Evolutionary conservation across 2,797 vertebrate species (phyloP).

Genomic region (Eurystomus glaucurus): DNA sequence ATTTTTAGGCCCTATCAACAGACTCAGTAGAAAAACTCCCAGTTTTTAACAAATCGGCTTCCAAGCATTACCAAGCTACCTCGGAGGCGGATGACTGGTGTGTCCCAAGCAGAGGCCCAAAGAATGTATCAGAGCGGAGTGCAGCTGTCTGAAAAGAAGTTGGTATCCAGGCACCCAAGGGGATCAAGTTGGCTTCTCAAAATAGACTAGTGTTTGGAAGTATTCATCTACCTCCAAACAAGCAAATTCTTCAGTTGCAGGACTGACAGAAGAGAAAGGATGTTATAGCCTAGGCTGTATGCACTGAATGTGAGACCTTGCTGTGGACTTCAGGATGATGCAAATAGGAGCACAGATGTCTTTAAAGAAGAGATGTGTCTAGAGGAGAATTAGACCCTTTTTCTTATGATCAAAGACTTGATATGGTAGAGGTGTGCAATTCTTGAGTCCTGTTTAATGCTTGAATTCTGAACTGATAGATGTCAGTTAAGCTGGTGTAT

Average conservation of each 20-base stretch:
- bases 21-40: constrained; percentile 97
- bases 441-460: constrained; percentile 40
- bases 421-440: constrained; percentile 26
- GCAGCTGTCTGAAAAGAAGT: constrained; percentile 73
- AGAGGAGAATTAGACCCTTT: constrained; percentile 13
- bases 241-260: neutral
- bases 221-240: constrained; percentile 20
- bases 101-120: constrained; percentile 94
- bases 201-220: constrained; percentile 42
- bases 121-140: constrained; percentile 88
- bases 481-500: neutral
- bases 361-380: constrained; percentile 7
- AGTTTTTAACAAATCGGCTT: constrained; percentile 96
- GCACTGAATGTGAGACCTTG: neutral
- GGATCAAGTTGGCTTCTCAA: constrained; percentile 71
- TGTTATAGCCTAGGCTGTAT: neutral
- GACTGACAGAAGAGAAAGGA: neutral
- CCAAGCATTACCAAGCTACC: constrained; percentile 91
- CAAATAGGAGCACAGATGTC: neutral
- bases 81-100: constrained; percentile 97
- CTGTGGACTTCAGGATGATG: neutral
- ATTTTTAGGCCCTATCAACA: constrained; percentile 91
- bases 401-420: constrained; percentile 14
- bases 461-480: constrained; percentile 56
- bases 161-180: neutral